Conservation (phyloP, 2,113 vertebrate genomes). For the Phyllostomus hastatus region DNA sequence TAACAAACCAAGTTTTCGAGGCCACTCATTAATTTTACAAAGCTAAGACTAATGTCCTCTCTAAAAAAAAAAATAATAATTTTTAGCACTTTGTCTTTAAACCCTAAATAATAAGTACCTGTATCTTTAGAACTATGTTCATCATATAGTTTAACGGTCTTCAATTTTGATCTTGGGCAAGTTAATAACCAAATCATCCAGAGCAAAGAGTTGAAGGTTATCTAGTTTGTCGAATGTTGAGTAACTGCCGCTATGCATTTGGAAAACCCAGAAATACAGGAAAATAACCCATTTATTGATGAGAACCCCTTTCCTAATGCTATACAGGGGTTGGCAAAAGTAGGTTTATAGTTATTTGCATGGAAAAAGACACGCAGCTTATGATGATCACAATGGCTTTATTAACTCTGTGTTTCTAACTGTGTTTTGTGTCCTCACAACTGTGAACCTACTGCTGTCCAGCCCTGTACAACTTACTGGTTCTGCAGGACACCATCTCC, state of each 20-base stretch:
- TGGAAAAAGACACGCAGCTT: not conserved
- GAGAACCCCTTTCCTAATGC: not conserved
- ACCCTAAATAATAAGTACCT: not conserved
- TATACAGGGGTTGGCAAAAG: not conserved
- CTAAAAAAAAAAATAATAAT: not conserved
- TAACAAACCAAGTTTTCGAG: not conserved
- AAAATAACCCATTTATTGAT: not conserved
- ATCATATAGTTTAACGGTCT: not conserved
- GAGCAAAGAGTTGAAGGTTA: not conserved
- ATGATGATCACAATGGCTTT: not conserved
- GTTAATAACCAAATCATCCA: not conserved
- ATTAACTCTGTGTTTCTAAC: not conserved
- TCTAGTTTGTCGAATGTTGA: not conserved
- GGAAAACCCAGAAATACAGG: not conserved
- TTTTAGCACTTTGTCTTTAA: not conserved
- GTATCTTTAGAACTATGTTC: not conserved
- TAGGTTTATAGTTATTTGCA: not conserved
- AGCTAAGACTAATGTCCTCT: not conserved
- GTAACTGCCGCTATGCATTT: not conserved
- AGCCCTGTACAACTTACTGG: not conserved
- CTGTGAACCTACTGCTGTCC: not conserved
- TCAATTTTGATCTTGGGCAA: not conserved
- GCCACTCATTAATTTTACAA: not conserved
- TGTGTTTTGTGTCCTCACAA: not conserved
- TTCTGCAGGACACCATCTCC: not conserved